A percentile compares a stretch with the other conserved stretches of the same genome.
These are phyloP conservation scores for Crenuchus spilurus DNA, from an alignment of 2,797 vertebrate genomes.

Conservation along the genomic window DNA sequence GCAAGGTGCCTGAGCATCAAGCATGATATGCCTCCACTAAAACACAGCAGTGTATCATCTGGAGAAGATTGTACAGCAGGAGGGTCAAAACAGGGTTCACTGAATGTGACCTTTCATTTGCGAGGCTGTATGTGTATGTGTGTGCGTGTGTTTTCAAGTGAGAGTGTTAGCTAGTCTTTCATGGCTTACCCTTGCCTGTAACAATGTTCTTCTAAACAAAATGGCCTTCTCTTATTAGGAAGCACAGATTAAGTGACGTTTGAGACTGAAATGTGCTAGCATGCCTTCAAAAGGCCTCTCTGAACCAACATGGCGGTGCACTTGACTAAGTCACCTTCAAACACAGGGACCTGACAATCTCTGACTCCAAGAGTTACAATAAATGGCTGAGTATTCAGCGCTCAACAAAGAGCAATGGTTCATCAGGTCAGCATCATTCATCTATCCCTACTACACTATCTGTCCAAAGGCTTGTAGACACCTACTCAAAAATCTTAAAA, in stretches of 20 bases:
- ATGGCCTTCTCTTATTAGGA: slow-evolving; percentile 50
- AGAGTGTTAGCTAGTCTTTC: slow-evolving; percentile 18
- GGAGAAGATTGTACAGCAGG: slow-evolving; percentile 20
- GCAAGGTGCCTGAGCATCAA: background rate
- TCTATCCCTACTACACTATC: slow-evolving; percentile 3
- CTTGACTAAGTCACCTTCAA: slow-evolving; percentile 33
- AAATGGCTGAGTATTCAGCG: background rate
- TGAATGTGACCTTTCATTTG: slow-evolving; percentile 25
- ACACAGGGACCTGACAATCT: slow-evolving; percentile 39
- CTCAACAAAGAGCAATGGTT: background rate
- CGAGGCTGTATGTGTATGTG: slow-evolving; percentile 16
- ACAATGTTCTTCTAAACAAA: slow-evolving; percentile 41
- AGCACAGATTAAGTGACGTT: slow-evolving; percentile 34
- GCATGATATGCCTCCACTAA: background rate
- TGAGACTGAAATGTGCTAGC: slow-evolving; percentile 51
- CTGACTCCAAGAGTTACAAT: slow-evolving; percentile 23
- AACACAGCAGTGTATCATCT: background rate
- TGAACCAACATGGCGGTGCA: slow-evolving; percentile 24
- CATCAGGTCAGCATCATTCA: slow-evolving; percentile 4
- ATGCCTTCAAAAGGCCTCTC: slow-evolving; percentile 35
- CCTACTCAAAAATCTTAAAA: too few species aligned
- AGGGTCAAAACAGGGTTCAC: slow-evolving; percentile 37
- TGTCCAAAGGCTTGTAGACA: too few species aligned
- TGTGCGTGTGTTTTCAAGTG: slow-evolving; percentile 37
- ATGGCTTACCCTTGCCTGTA: slow-evolving; percentile 28